Evolutionary conservation across 2,888 invertebrate species (phyloP).

Genomic region (Lycocerus yunnanus): DNA sequence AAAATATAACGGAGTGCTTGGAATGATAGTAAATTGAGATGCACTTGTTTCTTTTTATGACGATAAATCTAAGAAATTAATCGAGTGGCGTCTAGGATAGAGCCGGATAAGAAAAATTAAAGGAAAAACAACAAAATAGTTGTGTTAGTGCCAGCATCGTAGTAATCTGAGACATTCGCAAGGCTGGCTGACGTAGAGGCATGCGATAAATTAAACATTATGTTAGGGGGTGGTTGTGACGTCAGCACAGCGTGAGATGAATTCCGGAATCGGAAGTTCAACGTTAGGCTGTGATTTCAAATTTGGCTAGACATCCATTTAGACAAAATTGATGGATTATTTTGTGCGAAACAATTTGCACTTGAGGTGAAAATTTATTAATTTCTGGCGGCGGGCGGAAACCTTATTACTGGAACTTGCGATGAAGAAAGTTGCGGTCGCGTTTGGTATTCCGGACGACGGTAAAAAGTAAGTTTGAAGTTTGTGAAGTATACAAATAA

Average conservation of each 20-base stretch:
- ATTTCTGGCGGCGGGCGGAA: neutral
- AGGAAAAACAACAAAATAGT: conserved; percentile 32
- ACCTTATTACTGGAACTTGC: neutral
- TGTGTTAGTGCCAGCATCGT: conserved; percentile 32
- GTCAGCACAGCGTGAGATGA: conserved; percentile 46
- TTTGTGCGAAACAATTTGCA: neutral
- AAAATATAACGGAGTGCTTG: neutral
- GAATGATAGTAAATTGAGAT: neutral
- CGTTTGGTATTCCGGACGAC: neutral
- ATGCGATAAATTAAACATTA: conserved; percentile 49
- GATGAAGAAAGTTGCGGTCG: neutral
- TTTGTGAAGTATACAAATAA: neutral
- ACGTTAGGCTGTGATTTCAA: conserved; percentile 5
- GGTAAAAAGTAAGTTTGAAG: neutral
- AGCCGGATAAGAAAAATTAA: conserved; percentile 30
- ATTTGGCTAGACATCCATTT: conserved; percentile 18
- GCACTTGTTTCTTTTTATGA: neutral
- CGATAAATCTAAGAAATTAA: conserved; percentile 36
- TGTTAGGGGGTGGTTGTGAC: conserved; percentile 45
- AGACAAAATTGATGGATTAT: conserved; percentile 6
- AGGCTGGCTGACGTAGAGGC: conserved; percentile 43
- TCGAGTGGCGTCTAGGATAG: conserved; percentile 31
- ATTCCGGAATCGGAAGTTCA: conserved; percentile 37
- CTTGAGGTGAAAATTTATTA: neutral
- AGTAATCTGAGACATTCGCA: conserved; percentile 33